Base-by-base conservation (phyloP, 2,113 vertebrate species). In the Promerops cafer region DNA sequence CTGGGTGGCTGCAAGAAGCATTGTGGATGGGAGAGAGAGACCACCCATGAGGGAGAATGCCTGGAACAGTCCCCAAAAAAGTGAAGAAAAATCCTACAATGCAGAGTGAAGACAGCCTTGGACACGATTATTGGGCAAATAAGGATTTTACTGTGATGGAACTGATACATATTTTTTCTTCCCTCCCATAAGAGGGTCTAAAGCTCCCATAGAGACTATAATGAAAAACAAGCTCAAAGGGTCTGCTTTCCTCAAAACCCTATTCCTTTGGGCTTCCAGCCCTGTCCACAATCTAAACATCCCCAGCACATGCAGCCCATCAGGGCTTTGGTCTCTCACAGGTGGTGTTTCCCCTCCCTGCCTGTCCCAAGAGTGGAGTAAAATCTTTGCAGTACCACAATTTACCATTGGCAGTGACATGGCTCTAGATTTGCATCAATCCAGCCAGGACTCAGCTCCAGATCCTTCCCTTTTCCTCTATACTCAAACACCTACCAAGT, bases 321-420 rank as follows among this genome's bases (percentile, higher is more conserved):
- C 40, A 88, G n/a, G 27, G 16, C 49, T 85, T 68, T 82, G 12
- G 24, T 63, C 61, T 66, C 47, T 72, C 42, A 49, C 13, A 85
- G 31, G 49, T 30, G 19, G 4, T 3, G 0, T 57, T 91, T 83
- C 61, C 65, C 13, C 21, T 76, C 37, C 49, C 77, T 72, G 7
- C 12, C n/a, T 60, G 28, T 57, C 45, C 77, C 49, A 66, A 22
- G 42, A 50, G 21, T 2, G 1, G 9, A 26, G 4, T 31, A 15
- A 13, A 27, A 47, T 63, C 33, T 42, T 5, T 26, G 33, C 4
- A 68, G 45, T 35, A 37, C 12, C 57, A 60, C 44, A 44, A 7
- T 39, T 79, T 35, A 64, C 35, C 35, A 39, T 0, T 0, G 31
- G 13, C 30, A 50, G 35, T 33, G 30, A 77, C 4, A 0, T 6